phyloP scores from a whole-genome alignment of 2,113 vertebrate species.

The Odobenus rosmarus region DNA sequence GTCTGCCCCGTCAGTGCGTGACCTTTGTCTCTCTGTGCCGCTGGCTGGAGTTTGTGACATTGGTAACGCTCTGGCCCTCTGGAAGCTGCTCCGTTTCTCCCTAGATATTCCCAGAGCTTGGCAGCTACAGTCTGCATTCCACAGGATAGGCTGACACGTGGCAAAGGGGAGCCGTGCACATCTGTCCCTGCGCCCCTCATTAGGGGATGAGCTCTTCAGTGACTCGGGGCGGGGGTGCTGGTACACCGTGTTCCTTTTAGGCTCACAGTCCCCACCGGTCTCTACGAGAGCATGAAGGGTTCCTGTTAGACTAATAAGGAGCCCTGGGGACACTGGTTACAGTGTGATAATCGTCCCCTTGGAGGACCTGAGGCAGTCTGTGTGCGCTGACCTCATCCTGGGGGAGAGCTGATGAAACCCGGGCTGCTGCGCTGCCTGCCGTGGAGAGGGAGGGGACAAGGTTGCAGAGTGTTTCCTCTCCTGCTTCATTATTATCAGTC shows the following conservation, averaged over 20 bases:
- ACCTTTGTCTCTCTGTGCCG: neutral
- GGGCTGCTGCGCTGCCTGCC: conserved; percentile 73
- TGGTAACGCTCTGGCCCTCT: neutral
- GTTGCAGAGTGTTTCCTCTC: conserved; percentile 68
- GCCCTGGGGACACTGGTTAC: conserved; percentile 81
- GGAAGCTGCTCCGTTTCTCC: neutral
- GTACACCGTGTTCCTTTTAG: neutral
- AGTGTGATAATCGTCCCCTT: conserved; percentile 81
- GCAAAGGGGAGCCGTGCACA: neutral
- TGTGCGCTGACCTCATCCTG: conserved; percentile 73
- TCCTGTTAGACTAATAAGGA: conserved; percentile 85
- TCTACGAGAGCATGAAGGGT: conserved; percentile 73
- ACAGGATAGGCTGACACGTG: neutral
- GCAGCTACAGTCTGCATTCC: conserved; percentile 21
- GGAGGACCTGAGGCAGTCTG: conserved; percentile 72
- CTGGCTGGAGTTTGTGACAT: accelerated
- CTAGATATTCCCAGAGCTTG: neutral
- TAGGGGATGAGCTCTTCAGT: neutral
- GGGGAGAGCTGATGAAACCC: conserved; percentile 88
- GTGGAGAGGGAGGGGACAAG: conserved; percentile 5
- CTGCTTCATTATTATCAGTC: conserved; percentile 72
- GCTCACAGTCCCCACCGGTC: neutral
- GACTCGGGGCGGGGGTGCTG: neutral
- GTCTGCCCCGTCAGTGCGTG: neutral
- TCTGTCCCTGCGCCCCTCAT: conserved; percentile 1